These are phyloP conservation scores for Boleophthalmus pectinirostris DNA, from an alignment of 2,113 vertebrate species.

Conservation along the genomic window DNA sequence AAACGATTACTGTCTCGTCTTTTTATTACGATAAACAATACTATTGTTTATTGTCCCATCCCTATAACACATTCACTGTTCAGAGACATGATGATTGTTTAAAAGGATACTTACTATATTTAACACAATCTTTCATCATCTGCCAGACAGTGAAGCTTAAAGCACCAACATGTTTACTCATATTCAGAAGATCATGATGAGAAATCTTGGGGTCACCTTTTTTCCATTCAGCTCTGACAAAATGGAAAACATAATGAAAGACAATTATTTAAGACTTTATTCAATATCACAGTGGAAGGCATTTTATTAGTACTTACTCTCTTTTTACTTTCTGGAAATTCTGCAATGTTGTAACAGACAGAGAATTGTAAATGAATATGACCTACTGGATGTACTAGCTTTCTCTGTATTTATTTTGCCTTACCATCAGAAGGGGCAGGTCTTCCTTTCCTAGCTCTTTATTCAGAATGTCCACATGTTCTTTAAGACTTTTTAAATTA, in stretches of 20 bases:
- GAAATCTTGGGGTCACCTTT: slow-evolving; percentile 44
- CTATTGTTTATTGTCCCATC: too few species aligned
- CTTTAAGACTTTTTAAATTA: slow-evolving; percentile 41
- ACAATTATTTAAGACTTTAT: neutral
- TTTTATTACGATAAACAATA: too few species aligned
- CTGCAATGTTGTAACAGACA: slow-evolving; percentile 48
- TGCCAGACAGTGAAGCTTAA: slow-evolving; percentile 76
- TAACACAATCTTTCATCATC: slow-evolving; percentile 62
- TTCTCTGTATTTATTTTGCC: neutral
- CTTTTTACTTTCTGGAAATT: slow-evolving; percentile 73
- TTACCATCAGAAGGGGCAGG: slow-evolving; percentile 64
- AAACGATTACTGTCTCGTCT: too few species aligned
- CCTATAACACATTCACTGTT: neutral
- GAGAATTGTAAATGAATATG: neutral
- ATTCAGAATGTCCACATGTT: slow-evolving; percentile 58
- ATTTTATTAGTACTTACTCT: slow-evolving; percentile 58
- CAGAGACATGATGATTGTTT: neutral
- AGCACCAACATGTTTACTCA: slow-evolving; percentile 71
- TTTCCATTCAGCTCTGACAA: slow-evolving; percentile 68
- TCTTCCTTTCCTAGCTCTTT: slow-evolving; percentile 73
- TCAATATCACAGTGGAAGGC: neutral
- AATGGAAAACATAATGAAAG: neutral
- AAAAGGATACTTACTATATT: slow-evolving; percentile 63
- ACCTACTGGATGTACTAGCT: neutral
- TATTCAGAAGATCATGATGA: slow-evolving; percentile 57